Conservation (phyloP, 2,797 vertebrate species). For the Sebastes vulpes region DNA sequence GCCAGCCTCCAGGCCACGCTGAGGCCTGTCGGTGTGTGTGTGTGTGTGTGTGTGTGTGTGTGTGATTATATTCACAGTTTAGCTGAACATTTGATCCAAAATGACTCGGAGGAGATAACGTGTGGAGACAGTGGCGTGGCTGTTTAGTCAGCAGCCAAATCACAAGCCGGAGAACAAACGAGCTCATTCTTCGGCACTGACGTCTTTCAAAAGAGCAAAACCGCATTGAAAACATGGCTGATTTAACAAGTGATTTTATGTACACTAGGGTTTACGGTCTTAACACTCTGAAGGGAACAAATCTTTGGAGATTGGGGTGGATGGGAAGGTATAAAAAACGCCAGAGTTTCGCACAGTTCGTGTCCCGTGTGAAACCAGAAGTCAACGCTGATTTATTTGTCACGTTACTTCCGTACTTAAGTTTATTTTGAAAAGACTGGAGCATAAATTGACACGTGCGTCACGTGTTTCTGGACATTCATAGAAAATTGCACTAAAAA, state of each 20-base stretch:
- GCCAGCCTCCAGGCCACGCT: background rate
- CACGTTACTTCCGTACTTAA: no score
- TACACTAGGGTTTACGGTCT: background rate
- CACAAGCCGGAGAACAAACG: slow-evolving; percentile 15
- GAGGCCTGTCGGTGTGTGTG: background rate
- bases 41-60: background rate
- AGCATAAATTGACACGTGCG: rapidly evolving
- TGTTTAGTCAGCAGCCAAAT: slow-evolving; percentile 22
- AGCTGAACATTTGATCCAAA: slow-evolving; percentile 12
- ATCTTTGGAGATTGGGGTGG: background rate
- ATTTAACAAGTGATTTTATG: background rate
- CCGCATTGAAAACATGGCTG: background rate
- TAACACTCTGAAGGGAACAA: background rate
- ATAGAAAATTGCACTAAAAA: no score
- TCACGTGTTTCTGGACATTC: no score
- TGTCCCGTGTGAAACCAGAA: no score
- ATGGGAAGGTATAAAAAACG: no score
- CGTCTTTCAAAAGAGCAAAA: background rate
- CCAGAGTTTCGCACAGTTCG: rapidly evolving
- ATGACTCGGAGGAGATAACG: background rate
- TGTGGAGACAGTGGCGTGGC: background rate
- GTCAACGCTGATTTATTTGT: no score
- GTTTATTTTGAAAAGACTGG: no score
- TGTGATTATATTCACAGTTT: background rate
- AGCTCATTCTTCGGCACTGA: background rate